Base-by-base conservation (phyloP, 1,140 invertebrate genomes). In the Temnothorax curvispinosus region DNA sequence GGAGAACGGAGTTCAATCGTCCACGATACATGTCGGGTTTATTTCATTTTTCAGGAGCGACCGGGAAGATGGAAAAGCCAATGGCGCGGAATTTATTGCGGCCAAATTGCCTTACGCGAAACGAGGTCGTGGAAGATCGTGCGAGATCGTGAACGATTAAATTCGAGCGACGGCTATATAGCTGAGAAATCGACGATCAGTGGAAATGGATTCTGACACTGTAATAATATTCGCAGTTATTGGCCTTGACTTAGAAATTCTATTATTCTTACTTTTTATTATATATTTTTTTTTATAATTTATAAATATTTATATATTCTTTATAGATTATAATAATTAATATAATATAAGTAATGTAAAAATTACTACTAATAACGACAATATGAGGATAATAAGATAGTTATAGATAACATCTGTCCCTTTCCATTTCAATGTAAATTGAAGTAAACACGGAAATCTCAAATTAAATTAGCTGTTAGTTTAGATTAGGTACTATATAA, bases 21-120 rank as follows among this genome's bases (percentile, higher is more conserved):
- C 38, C 64, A 44, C 38, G 52, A 72, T 80, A 32, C 47, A 67
- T 54, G 38, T 54, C 52, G 52, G 9, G 32, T 47, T 74, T 58
- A 58, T 52, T 38, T 47, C 18, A 44, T 71, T 72, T 58, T 71
- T 82, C 62, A 27, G 35, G n/a, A 62, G 44, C 65, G 38, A 69
- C 54, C 58, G 52, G 38, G 21, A 27, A 58, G 69, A 82, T 72
- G 38, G 41, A n/a, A 82, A 72, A 82, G 69, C 60, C 52, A 74
- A 82, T 54, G 80, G 80, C 15, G 80, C 41, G 67, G 52, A 82
- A 82, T 82, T 82, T 58, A 74, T 74, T 58, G 67, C 80, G 41
- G 52, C 27, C 67, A 82, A 82, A 82, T 82, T 82, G 67, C 52
- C 27, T 74, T 72, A 47, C 41, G 52, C 27, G 41, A 74, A 74